These are phyloP conservation scores for Pedionomus torquatus DNA, from an alignment of 2,113 vertebrate species.

Conservation along the genomic window DNA sequence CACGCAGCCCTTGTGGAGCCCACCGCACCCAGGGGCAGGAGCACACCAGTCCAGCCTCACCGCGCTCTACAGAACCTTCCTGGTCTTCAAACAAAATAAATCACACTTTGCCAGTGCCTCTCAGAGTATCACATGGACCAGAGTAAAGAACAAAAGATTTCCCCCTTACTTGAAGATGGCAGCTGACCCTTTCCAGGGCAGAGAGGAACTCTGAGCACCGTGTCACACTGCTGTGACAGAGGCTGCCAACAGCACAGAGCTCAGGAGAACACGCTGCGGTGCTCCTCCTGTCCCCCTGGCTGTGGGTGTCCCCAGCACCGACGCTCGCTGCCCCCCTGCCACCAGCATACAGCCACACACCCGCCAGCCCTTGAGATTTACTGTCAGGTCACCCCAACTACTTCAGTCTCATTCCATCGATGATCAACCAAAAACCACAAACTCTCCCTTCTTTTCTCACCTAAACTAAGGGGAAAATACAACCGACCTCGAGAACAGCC, in stretches of 20 bases:
- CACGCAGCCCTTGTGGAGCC: not conserved
- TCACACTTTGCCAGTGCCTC: not conserved
- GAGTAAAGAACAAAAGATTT: too few relatives aligned
- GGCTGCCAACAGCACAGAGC: not conserved
- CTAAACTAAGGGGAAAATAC: not conserved
- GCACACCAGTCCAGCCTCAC: not conserved
- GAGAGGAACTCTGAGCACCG: not conserved
- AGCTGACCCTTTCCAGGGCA: not conserved
- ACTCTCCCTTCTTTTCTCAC: not conserved
- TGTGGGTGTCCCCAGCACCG: not conserved
- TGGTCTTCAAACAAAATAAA: not conserved
- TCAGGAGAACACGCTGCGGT: not conserved
- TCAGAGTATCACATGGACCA: not conserved
- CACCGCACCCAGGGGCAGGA: not conserved
- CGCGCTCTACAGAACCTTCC: not conserved
- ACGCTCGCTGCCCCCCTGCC: not conserved
- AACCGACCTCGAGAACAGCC: not conserved
- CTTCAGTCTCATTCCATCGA: fast-evolving
- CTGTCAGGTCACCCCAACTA: not conserved
- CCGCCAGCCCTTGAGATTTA: not conserved
- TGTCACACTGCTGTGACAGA: not conserved
- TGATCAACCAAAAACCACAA: not conserved
- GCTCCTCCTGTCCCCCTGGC: not conserved
- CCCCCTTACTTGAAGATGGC: not conserved
- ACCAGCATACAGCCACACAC: not conserved